A percentile compares a stretch with the other conserved stretches of the same genome.
phyloP scores from a whole-genome alignment of 2,888 invertebrate species.

The Melinopterus prodromus region DNA sequence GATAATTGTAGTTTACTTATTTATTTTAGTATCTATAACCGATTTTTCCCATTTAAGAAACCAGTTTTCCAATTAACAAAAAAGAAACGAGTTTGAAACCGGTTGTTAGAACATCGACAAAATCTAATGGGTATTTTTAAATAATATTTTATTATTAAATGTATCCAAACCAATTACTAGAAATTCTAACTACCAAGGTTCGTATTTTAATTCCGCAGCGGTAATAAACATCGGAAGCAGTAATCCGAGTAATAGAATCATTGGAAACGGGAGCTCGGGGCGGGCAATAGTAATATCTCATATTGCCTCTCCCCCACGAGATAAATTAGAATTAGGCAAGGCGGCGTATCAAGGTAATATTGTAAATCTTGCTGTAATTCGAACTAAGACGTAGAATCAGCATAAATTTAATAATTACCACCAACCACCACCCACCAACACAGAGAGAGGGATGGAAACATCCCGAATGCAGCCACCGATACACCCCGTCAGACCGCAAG shows the following conservation, averaged over 20 bases:
- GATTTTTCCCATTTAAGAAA: no score
- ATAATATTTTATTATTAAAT: no score
- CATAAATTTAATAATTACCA: slow-evolving; percentile 64
- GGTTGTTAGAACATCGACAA: no score
- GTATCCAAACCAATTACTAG: neutral
- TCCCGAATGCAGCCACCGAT: slow-evolving; percentile 46
- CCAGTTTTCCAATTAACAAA: no score
- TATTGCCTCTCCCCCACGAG: slow-evolving; percentile 46
- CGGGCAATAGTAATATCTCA: slow-evolving; percentile 58
- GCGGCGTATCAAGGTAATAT: slow-evolving; percentile 63
- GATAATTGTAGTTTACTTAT: no score
- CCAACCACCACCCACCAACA: slow-evolving; percentile 35
- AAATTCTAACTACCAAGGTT: neutral
- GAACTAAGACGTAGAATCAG: slow-evolving; percentile 65
- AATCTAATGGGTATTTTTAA: no score
- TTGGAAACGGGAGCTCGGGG: slow-evolving; percentile 36
- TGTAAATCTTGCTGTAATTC: slow-evolving; percentile 64
- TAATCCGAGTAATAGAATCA: slow-evolving; percentile 38
- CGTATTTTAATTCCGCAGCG: neutral
- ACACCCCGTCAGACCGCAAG: slow-evolving; percentile 15
- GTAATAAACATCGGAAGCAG: slow-evolving; percentile 14
- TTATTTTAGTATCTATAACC: no score
- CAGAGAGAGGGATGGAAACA: slow-evolving; percentile 32
- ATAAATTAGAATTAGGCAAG: slow-evolving; percentile 63
- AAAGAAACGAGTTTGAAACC: no score